Evolutionary conservation across 2,113 vertebrate species (phyloP).

Genomic region (Globicephala melas): DNA sequence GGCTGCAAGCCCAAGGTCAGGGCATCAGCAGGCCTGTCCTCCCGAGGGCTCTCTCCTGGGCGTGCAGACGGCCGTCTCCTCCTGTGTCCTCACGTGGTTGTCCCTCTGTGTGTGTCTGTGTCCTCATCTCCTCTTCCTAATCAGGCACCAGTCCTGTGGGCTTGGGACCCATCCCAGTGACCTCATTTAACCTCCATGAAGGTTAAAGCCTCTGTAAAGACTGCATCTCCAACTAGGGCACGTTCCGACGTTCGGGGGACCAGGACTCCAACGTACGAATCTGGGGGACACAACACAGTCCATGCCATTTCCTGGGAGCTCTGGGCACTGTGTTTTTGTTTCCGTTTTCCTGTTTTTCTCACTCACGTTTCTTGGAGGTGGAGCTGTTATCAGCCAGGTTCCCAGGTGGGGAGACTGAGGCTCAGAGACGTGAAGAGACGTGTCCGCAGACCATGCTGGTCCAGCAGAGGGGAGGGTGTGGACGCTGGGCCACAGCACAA

Average conservation of each 20-base stretch:
- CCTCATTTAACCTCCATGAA: neutral
- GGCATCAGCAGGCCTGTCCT: accelerated
- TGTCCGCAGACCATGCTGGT: neutral
- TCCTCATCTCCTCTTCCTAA: neutral
- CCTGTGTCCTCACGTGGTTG: accelerated
- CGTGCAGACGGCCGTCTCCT: accelerated
- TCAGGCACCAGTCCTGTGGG: neutral
- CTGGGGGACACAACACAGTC: neutral
- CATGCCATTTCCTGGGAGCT: neutral
- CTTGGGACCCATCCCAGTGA: neutral
- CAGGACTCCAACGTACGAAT: neutral
- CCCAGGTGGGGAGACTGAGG: neutral
- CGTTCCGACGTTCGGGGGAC: accelerated
- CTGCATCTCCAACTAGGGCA: neutral
- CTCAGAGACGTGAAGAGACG: neutral
- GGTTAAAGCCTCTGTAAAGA: neutral
- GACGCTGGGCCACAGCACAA: accelerated
- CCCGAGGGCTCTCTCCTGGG: neutral
- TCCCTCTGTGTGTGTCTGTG: neutral
- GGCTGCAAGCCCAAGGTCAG: neutral
- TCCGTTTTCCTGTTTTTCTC: neutral
- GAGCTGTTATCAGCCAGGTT: neutral
- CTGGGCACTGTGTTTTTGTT: neutral
- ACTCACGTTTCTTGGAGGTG: neutral
- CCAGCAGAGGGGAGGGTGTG: neutral